These are phyloP conservation scores for Adrianichthys oophorus DNA, from an alignment of 2,797 vertebrate genomes.

Conservation along the genomic window DNA sequence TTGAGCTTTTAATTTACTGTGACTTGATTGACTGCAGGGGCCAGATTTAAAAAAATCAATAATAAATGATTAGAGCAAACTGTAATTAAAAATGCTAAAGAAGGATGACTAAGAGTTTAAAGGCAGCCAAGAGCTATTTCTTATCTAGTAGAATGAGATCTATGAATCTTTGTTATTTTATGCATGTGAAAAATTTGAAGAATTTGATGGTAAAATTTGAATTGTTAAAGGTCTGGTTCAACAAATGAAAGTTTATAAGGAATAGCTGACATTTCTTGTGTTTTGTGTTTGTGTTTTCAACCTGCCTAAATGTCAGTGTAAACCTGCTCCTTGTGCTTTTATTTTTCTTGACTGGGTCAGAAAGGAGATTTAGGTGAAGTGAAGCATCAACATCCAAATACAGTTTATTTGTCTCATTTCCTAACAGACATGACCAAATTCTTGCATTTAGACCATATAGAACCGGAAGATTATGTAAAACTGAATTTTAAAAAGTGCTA, in stretches of 20 bases:
- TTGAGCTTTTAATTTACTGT: too few species aligned
- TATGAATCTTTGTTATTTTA: too few species aligned
- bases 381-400: conserved; percentile 3
- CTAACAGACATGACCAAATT: background rate
- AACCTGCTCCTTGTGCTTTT: conserved; percentile 11
- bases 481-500: background rate
- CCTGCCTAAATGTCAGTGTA: conserved; percentile 26
- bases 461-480: background rate
- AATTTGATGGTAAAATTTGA: too few species aligned
- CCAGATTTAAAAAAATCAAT: too few species aligned
- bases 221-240: background rate
- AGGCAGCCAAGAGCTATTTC: too few species aligned
- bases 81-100: too few species aligned
- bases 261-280: conserved; percentile 12
- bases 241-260: conserved; percentile 12
- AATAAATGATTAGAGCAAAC: too few species aligned
- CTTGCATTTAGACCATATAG: background rate
- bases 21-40: too few species aligned
- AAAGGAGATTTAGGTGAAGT: conserved; percentile 15
- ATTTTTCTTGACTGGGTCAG: conserved; percentile 11
- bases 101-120: too few species aligned
- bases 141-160: too few species aligned
- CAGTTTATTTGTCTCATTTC: background rate
- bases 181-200: too few species aligned
- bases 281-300: conserved; percentile 38